Conservation (phyloP, 2,113 vertebrate species). For the Vidua macroura region DNA sequence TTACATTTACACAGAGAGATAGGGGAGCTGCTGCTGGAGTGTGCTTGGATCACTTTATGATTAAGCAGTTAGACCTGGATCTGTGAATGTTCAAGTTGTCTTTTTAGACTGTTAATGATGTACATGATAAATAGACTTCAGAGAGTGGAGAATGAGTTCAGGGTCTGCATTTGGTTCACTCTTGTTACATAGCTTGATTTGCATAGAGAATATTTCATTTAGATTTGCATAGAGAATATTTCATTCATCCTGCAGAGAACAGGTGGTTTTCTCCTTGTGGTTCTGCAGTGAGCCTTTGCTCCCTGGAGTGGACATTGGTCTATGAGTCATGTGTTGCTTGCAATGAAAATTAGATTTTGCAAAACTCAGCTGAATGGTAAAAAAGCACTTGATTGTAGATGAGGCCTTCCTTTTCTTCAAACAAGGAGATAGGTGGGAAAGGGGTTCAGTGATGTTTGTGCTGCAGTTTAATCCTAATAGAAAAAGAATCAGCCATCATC, state of each 20-base stretch:
- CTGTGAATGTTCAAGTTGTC: neutral
- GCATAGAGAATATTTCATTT: neutral
- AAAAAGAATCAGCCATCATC: neutral
- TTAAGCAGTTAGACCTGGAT: neutral
- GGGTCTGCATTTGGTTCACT: neutral
- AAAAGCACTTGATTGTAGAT: neutral
- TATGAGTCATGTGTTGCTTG: accelerated
- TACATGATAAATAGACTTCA: neutral
- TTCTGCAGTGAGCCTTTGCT: neutral
- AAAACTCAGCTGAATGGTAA: neutral
- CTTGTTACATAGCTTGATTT: neutral
- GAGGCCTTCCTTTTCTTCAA: neutral
- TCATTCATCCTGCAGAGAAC: neutral
- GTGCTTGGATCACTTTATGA: neutral
- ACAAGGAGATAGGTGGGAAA: neutral
- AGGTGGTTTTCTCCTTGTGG: neutral
- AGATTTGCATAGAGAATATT: neutral
- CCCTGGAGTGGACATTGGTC: neutral
- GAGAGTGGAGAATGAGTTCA: neutral
- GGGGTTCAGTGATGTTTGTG: neutral
- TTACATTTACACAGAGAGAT: neutral
- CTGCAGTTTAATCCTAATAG: neutral
- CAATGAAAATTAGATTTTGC: neutral
- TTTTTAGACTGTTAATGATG: neutral
- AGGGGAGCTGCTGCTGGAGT: neutral